These are phyloP conservation scores for Dasysyrphus albostriatus DNA, from an alignment of 2,888 invertebrate genomes.

Conservation along the genomic window DNA sequence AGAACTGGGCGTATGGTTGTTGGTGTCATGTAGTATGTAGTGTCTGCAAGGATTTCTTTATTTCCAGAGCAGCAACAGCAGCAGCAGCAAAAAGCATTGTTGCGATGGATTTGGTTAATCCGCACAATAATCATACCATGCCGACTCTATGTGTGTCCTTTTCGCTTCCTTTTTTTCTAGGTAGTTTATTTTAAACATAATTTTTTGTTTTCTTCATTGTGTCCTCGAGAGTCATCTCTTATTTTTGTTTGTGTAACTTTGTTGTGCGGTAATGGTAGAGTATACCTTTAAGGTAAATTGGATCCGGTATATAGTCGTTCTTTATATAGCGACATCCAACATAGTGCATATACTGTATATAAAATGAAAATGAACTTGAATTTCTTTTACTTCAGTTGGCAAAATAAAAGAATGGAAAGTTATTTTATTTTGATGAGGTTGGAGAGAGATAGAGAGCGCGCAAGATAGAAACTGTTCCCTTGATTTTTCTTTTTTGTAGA, in stretches of 20 bases:
- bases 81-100: constrained; percentile 55
- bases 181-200: constrained; percentile 63
- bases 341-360: constrained; percentile 12
- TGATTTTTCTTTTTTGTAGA: constrained; percentile 40
- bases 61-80: constrained; percentile 41
- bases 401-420: constrained; percentile 41
- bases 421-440: constrained; percentile 6
- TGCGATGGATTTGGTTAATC: constrained; percentile 68
- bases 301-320: constrained; percentile 60
- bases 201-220: constrained; percentile 51
- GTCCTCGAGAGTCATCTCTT: constrained; percentile 65
- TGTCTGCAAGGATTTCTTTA: constrained; percentile 67
- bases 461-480: constrained; percentile 36
- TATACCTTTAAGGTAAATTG: constrained; percentile 72
- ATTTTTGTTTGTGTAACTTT: constrained; percentile 50
- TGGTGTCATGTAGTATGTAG: constrained; percentile 50
- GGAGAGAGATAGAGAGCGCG: neutral
- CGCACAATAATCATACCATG: constrained; percentile 67
- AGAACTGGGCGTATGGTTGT: constrained; percentile 46
- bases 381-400: constrained; percentile 46
- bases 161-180: constrained; percentile 55
- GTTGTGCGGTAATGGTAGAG: constrained; percentile 60
- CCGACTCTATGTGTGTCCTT: constrained; percentile 57
- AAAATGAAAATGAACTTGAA: constrained; percentile 70
- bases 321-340: neutral